Conservation (phyloP, 2,113 vertebrate species). For the Alosa alosa region DNA sequence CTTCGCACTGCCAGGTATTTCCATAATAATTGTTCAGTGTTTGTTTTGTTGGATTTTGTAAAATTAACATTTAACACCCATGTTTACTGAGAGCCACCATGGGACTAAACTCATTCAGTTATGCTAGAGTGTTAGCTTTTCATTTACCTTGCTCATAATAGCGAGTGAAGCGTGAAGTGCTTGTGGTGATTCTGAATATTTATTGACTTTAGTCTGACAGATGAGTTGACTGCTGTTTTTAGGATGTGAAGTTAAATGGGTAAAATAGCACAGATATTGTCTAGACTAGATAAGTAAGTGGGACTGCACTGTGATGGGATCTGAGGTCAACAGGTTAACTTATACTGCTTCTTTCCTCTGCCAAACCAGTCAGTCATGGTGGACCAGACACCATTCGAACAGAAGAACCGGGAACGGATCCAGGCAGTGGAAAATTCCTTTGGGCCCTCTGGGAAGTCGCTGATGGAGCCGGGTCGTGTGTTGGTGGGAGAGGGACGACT, state of each 20-base stretch:
- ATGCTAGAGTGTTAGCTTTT: neutral
- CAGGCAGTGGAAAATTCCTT: constrained; percentile 81
- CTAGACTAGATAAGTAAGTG: neutral
- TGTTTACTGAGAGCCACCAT: neutral
- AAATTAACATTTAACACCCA: neutral
- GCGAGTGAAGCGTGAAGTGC: neutral
- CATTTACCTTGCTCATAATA: neutral
- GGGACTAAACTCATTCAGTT: neutral
- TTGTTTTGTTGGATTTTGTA: constrained; percentile 8
- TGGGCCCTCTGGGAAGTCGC: constrained; percentile 66
- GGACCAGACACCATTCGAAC: constrained; percentile 66
- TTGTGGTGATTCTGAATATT: neutral
- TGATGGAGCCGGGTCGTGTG: constrained; percentile 74
- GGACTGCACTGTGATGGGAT: neutral
- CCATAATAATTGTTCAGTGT: constrained; percentile 5
- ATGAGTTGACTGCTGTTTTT: neutral
- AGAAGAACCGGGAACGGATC: constrained; percentile 80
- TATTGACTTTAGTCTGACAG: neutral
- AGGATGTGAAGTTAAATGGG: neutral
- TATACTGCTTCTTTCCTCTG: neutral
- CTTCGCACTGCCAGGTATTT: neutral
- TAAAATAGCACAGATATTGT: neutral
- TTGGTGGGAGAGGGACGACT: constrained; percentile 87
- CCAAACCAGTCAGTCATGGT: constrained; percentile 66
- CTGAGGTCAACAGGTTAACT: neutral